Percentiles rank a stretch among this genome's conserved stretches.
These are phyloP conservation scores for Eleutherodactylus coqui DNA, from an alignment of 2,797 vertebrate species.

Conservation along the genomic window DNA sequence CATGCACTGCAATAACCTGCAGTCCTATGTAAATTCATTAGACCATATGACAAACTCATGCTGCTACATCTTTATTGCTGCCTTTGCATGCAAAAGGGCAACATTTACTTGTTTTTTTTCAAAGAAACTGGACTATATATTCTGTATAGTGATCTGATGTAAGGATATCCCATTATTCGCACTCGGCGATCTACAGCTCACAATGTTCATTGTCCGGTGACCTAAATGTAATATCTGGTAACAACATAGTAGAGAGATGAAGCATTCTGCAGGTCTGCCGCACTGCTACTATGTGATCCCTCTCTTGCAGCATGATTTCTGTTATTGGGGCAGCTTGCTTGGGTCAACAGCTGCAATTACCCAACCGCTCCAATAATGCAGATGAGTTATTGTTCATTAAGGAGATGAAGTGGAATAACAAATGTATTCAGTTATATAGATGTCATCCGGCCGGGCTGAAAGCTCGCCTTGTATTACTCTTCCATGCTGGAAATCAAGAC, in stretches of 20 bases:
- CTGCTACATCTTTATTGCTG: background rate
- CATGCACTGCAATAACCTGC: background rate
- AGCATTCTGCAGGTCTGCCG: background rate
- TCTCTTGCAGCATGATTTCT: constrained; percentile 9
- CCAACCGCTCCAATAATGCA: constrained; percentile 41
- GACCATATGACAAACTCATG: background rate
- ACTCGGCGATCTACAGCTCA: background rate
- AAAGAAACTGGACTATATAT: background rate
- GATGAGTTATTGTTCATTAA: constrained; percentile 59
- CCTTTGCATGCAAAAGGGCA: background rate
- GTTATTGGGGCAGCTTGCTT: constrained; percentile 37
- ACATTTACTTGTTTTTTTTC: background rate
- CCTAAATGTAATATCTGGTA: background rate
- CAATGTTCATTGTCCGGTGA: background rate
- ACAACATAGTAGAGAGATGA: background rate
- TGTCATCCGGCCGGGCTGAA: constrained; percentile 11
- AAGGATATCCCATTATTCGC: background rate
- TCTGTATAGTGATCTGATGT: background rate
- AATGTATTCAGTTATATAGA: constrained; percentile 50
- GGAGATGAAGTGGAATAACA: constrained; percentile 55
- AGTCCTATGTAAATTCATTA: background rate
- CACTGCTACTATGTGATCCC: background rate
- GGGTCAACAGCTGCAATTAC: constrained; percentile 56
- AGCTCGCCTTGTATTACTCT: background rate
- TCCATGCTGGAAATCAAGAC: background rate